Percentiles rank a stretch among this genome's conserved stretches.
Conservation (phyloP, 2,113 vertebrate genomes). For the Coryphaenoides rupestris region DNA sequence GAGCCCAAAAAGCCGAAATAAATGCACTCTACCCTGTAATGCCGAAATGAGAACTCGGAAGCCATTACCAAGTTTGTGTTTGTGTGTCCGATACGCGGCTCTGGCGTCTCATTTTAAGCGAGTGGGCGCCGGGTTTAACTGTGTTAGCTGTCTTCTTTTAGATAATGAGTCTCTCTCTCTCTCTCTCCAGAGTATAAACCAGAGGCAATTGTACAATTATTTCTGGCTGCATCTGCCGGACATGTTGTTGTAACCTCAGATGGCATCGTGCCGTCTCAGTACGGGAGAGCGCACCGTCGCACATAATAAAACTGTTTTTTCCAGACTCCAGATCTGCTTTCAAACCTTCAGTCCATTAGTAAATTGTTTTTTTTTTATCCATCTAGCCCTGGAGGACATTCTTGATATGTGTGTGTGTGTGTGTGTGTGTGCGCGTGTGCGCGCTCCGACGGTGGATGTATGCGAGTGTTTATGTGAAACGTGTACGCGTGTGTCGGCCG, state of each 20-base stretch:
- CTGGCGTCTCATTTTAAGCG: slow-evolving; percentile 55
- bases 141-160: slow-evolving; percentile 53
- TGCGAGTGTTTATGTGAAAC: too few species aligned
- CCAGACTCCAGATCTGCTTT: too few species aligned
- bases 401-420: background rate
- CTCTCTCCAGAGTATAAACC: background rate
- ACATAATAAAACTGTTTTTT: too few species aligned
- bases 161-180: slow-evolving; percentile 8
- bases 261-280: background rate
- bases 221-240: slow-evolving; percentile 36
- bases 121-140: slow-evolving; percentile 50
- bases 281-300: background rate
- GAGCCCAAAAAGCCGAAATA: too few species aligned
- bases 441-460: slow-evolving; percentile 8
- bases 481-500: too few species aligned
- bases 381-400: background rate
- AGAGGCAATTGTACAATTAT: slow-evolving; percentile 49
- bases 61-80: too few species aligned
- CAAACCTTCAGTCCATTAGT: slow-evolving; percentile 3
- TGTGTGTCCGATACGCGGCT: background rate
- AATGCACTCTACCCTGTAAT: too few species aligned
- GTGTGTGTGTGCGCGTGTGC: slow-evolving; percentile 14
- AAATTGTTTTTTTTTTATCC: background rate
- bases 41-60: too few species aligned
- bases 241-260: slow-evolving; percentile 13